phyloP scores from a whole-genome alignment of 2,797 vertebrate genomes.

The Molossus alvarezi region DNA sequence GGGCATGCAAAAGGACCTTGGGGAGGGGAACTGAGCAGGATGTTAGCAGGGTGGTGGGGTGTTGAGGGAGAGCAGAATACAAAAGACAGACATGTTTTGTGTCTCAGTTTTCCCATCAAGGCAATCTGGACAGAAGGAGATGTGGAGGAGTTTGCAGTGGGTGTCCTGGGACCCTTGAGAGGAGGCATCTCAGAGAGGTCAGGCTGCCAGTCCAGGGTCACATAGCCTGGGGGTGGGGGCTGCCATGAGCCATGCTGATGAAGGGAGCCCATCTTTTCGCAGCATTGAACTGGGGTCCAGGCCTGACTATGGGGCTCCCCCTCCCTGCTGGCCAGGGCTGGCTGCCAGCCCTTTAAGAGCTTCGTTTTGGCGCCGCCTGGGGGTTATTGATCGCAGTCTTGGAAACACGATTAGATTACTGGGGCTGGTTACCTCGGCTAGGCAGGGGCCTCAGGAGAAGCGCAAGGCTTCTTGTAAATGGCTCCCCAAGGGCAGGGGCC shows the following conservation, averaged over 20 bases:
- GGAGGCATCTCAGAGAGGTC: neutral
- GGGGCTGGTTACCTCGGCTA: neutral
- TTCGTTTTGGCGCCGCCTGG: slow-evolving; percentile 53
- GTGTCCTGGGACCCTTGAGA: neutral
- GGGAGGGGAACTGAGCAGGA: neutral
- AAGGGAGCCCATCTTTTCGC: too few relatives aligned
- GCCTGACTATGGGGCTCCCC: neutral
- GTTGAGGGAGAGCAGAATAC: neutral
- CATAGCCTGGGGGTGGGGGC: neutral
- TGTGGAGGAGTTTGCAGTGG: neutral
- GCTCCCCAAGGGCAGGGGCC: neutral
- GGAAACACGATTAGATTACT: slow-evolving; percentile 84
- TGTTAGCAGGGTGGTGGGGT: too few relatives aligned
- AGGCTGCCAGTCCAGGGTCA: neutral
- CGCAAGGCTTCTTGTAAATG: slow-evolving; percentile 64
- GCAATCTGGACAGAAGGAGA: neutral
- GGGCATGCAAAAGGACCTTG: neutral
- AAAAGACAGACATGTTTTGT: neutral
- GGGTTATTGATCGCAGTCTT: slow-evolving; percentile 80
- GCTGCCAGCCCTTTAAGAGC: slow-evolving; percentile 82
- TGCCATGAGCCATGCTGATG: neutral
- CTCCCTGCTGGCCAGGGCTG: neutral
- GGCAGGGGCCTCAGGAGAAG: neutral
- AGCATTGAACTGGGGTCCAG: neutral
- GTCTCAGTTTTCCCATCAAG: neutral